A percentile compares a stretch with the other conserved stretches of the same genome.
Conservation (phyloP, 2,797 vertebrate genomes). For the Oophaga sylvatica region DNA sequence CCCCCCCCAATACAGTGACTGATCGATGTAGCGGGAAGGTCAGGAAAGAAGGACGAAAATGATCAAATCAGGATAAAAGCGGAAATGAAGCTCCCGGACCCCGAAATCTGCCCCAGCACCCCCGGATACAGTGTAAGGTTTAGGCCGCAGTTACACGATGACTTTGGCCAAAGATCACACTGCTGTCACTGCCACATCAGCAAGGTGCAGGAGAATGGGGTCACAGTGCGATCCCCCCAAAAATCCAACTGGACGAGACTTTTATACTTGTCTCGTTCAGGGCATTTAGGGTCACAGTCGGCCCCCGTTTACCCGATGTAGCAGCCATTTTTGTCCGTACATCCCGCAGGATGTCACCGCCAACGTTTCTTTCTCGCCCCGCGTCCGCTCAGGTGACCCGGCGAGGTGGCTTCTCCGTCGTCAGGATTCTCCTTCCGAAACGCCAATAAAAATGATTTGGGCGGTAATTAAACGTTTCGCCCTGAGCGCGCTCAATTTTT, state of each 20-base stretch:
- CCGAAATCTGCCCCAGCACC: no score
- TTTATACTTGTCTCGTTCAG: no score
- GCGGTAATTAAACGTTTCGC: slow-evolving; percentile 29
- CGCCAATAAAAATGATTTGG: slow-evolving; percentile 59
- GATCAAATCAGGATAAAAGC: background rate
- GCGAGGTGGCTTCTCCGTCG: background rate
- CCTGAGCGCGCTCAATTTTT: slow-evolving; percentile 46
- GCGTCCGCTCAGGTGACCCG: background rate
- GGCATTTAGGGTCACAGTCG: no score
- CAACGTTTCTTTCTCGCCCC: no score
- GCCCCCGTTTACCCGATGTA: no score
- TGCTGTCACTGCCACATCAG: no score
- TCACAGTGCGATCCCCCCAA: no score
- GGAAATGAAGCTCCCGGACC: background rate
- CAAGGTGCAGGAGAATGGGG: no score
- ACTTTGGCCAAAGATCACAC: background rate
- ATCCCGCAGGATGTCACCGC: no score
- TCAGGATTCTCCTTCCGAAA: slow-evolving; percentile 29
- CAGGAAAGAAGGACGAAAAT: background rate
- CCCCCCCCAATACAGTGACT: background rate
- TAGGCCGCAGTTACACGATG: background rate
- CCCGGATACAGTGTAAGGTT: no score
- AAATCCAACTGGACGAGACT: no score
- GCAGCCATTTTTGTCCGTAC: no score
- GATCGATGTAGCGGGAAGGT: slow-evolving; percentile 10